Percentiles rank a stretch among this genome's conserved stretches.
Evolutionary conservation across 2,113 vertebrate species (phyloP).

Genomic region (Bubo scandiacus): DNA sequence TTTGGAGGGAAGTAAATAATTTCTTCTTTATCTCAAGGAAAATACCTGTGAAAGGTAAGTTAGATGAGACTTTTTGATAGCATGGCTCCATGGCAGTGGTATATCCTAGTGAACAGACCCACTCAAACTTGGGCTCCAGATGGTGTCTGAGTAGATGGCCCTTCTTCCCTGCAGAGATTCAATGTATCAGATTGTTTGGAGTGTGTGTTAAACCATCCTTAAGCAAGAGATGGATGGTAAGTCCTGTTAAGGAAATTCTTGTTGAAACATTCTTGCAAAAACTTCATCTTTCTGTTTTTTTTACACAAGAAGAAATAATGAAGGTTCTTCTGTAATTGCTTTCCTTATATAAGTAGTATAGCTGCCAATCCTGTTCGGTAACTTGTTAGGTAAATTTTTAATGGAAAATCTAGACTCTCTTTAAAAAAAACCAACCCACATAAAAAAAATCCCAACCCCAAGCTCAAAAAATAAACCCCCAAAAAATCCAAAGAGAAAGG

Average conservation of each 20-base stretch:
- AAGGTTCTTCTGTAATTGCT: neutral
- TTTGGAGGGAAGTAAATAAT: neutral
- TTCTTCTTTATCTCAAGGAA: neutral
- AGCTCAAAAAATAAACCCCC: too few species aligned
- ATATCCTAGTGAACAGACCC: neutral
- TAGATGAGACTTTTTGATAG: neutral
- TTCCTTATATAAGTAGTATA: neutral
- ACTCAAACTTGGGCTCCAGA: neutral
- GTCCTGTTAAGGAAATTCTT: neutral
- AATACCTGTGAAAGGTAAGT: neutral
- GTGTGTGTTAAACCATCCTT: neutral
- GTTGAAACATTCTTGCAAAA: neutral
- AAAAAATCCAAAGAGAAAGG: neutral
- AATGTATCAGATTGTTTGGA: neutral
- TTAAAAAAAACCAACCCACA: neutral
- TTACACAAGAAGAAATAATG: neutral
- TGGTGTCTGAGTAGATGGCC: neutral
- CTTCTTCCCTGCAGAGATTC: neutral
- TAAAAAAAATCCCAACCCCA: accelerated
- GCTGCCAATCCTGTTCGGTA: neutral
- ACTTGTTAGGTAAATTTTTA: neutral
- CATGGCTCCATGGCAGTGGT: neutral
- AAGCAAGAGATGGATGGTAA: neutral
- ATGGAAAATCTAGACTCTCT: neutral
- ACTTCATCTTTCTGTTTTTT: neutral